Evolutionary conservation across 30 jellyfish, hydroid and myxozoan genomes (phyloP).

Genomic region (Morbakka virulenta): DNA sequence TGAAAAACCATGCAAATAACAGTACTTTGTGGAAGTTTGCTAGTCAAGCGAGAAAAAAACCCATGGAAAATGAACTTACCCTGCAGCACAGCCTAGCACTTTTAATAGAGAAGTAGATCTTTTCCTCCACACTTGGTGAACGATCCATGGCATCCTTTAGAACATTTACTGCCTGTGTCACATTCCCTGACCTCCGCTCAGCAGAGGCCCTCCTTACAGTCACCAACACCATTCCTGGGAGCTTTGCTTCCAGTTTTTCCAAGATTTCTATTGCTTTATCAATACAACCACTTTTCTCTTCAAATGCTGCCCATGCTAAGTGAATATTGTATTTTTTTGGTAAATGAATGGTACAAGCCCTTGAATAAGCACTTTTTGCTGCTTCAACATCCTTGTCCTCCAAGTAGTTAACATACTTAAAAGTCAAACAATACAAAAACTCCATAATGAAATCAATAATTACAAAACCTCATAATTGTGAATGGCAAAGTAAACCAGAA

Average conservation of each 20-base stretch:
- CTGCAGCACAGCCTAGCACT: conserved; percentile 46
- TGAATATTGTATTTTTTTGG: conserved; percentile 62
- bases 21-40: too few species aligned
- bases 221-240: conserved; percentile 90
- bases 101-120: conserved; percentile 73
- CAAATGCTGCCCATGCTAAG: conserved; percentile 91
- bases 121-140: conserved; percentile 68
- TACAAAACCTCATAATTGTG: conserved; percentile 5
- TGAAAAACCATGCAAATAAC: too few species aligned
- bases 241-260: conserved; percentile 36
- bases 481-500: too few species aligned
- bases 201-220: conserved; percentile 76
- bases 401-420: conserved; percentile 66
- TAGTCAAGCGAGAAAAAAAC: too few species aligned
- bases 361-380: conserved; percentile 46
- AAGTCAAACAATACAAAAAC: not conserved
- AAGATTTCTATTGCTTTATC: conserved; percentile 65
- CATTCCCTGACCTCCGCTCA: conserved; percentile 66
- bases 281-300: conserved; percentile 55
- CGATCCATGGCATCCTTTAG: conserved; percentile 67
- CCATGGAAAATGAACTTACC: conserved; percentile 40
- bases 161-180: conserved; percentile 42
- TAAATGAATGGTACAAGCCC: conserved; percentile 90
- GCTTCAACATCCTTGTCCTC: conserved; percentile 31
- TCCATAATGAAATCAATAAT: not conserved